These are phyloP conservation scores for Acromyrmex charruanus DNA, from an alignment of 1,140 invertebrate species.

Conservation along the genomic window DNA sequence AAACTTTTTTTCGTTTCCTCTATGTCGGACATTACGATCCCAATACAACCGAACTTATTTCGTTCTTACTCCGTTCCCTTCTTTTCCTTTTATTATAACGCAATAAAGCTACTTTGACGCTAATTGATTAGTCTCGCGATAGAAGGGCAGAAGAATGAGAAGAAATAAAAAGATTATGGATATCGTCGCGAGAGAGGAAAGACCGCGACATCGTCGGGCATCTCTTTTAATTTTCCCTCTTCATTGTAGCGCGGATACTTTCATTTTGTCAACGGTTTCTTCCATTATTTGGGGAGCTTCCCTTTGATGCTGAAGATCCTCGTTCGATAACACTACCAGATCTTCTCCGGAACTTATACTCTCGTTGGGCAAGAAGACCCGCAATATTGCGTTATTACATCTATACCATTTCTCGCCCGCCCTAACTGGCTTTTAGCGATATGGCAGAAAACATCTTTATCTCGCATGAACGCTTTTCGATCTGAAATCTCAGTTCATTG, in stretches of 20 bases:
- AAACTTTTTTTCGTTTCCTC: conserved; percentile 55
- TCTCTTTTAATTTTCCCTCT: conserved; percentile 33
- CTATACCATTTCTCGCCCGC: conserved; percentile 36
- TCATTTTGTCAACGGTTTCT: conserved; percentile 46
- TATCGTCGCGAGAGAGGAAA: conserved; percentile 39
- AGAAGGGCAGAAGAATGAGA: neutral
- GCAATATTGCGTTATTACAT: conserved; percentile 64
- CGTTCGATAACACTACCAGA: neutral
- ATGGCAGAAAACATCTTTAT: conserved; percentile 38
- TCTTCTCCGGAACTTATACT: conserved; percentile 7
- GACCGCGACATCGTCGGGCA: neutral
- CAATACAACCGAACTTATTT: neutral
- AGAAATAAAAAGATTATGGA: neutral
- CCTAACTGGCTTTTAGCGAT: neutral
- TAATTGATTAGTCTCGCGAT: conserved; percentile 52
- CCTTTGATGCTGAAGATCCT: conserved; percentile 45
- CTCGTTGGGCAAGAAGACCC: neutral
- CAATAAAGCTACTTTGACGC: conserved; percentile 46
- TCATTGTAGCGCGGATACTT: conserved; percentile 31
- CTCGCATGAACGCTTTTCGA: conserved; percentile 33
- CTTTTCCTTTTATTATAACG: neutral
- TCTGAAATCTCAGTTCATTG: conserved; percentile 26
- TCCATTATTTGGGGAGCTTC: conserved; percentile 38
- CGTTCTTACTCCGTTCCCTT: conserved; percentile 31
- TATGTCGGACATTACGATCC: neutral